Conservation (phyloP, 2,888 invertebrate species). For the Volucella bombylans region DNA sequence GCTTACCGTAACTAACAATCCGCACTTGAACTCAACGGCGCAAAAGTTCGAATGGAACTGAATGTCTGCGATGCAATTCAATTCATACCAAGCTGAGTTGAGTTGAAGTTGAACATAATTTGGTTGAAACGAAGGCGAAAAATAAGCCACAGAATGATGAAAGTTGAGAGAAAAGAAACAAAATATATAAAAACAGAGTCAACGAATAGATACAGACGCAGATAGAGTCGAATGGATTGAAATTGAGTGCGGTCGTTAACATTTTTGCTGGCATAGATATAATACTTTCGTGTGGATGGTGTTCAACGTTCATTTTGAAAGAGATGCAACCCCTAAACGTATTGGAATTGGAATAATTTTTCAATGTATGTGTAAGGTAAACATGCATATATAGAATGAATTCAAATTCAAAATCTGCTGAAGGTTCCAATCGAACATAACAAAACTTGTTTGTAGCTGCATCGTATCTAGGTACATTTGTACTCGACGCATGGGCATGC, state of each 20-base stretch:
- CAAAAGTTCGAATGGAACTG: conserved; percentile 71
- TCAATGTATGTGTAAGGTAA: neutral
- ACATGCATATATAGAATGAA: neutral
- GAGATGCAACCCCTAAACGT: conserved; percentile 24
- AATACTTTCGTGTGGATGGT: neutral
- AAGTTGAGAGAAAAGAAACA: too few relatives aligned
- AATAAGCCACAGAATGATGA: conserved; percentile 23
- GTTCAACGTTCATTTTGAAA: neutral
- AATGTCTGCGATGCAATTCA: conserved; percentile 48
- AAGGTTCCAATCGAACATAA: conserved; percentile 54
- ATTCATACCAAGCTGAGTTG: conserved; percentile 9
- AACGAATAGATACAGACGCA: neutral
- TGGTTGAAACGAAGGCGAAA: conserved; percentile 32
- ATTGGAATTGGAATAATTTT: conserved; percentile 34
- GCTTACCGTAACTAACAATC: neutral
- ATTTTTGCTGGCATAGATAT: conserved; percentile 11
- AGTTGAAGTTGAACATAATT: conserved; percentile 12
- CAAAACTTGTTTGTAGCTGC: conserved; percentile 39
- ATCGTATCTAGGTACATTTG: neutral
- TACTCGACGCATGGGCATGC: too few relatives aligned
- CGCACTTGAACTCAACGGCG: conserved; percentile 42
- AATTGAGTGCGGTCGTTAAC: too few relatives aligned
- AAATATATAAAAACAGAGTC: too few relatives aligned
- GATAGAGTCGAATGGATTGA: too few relatives aligned
- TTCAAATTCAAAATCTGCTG: neutral